Evolutionary conservation across 2,888 invertebrate species (phyloP).

Genomic region (Coleophora deauratella): DNA sequence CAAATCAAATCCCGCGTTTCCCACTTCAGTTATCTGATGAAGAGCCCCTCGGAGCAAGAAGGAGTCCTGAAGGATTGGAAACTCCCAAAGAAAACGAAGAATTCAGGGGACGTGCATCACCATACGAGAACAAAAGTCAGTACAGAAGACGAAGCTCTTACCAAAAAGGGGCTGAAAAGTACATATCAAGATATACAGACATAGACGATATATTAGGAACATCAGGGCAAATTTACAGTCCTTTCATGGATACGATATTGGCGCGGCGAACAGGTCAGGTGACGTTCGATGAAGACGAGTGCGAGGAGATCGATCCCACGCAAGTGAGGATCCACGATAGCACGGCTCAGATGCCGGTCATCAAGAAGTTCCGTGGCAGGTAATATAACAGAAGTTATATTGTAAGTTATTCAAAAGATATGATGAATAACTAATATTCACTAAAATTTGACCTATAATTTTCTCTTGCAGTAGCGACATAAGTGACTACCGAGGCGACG

Average conservation of each 20-base stretch:
- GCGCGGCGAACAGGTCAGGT: conserved; percentile 54
- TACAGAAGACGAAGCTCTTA: conserved; percentile 36
- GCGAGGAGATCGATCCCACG: conserved; percentile 83
- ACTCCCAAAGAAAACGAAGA: conserved; percentile 54
- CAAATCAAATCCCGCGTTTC: conserved; percentile 52
- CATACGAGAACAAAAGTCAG: conserved; percentile 80
- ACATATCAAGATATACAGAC: conserved; percentile 89
- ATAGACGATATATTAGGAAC: conserved; percentile 91
- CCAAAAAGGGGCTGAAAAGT: conserved; percentile 65
- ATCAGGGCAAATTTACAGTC: conserved; percentile 75
- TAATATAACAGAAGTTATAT: conserved; percentile 34
- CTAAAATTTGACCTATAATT: conserved; percentile 2
- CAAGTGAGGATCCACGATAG: conserved; percentile 88
- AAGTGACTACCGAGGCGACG: conserved; percentile 54
- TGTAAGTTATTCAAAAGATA: too few species aligned
- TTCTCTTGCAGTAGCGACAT: conserved; percentile 60
- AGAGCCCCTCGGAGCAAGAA: conserved; percentile 82
- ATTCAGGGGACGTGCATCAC: conserved; percentile 70
- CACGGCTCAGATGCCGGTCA: conserved; percentile 80
- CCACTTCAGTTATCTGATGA: conserved; percentile 64
- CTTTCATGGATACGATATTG: conserved; percentile 75
- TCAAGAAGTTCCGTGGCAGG: conserved; percentile 76
- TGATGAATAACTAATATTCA: too few species aligned
- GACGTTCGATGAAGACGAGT: conserved; percentile 64
- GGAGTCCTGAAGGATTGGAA: conserved; percentile 86